Evolutionary conservation across 2,888 invertebrate genomes (phyloP), one percentile per base, ranked within the genome.

Genomic region (Caenorhabditis becei): DNA sequence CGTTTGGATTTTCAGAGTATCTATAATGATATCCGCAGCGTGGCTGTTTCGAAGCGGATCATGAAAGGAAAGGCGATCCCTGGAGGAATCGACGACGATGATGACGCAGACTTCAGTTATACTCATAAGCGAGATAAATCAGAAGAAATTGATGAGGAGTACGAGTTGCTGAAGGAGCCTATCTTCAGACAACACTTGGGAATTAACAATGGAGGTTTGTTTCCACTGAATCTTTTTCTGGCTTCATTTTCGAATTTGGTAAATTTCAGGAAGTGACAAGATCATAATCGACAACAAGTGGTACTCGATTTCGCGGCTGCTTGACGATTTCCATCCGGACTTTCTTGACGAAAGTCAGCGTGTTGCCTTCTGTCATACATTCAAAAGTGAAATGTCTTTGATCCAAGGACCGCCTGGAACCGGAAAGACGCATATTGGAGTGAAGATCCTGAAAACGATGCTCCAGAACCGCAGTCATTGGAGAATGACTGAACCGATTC

Each of bases 371-470:
- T 93, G 93, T 85, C 93, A 94, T 37, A 95, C 95, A 0, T 89
- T 96, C 1, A 94, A 94, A 0, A 93, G 93, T 88, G 94, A 95
- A 91, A 94, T 96, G 5, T 94, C 94, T 0, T 93, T 95, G 0
- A 95, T 96, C 80, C 96, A 96, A 92, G 96, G 96, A 0, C 96
- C 96, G 0, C 96, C 96, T 0, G 96, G 96, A 1, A 96, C 96
- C 0, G 96, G 87, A 69, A 87, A 87, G 74, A 87, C 87, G 44
- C 83, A 85, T 66, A 80, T 87, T 14, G 87, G 87, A 7, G 85
- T 79, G 23, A 65, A 85, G 72, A 83, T 82, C 47, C 77, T 2
- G 32, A 70, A 78, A 24, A 75, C 83, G n/a, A 72, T 88, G 28
- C 74, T 89, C 58, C 82, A 75, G 20, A 88, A 88, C 56, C 59